Conservation (phyloP, 2,113 vertebrate species). For the Pithys albifrons region DNA sequence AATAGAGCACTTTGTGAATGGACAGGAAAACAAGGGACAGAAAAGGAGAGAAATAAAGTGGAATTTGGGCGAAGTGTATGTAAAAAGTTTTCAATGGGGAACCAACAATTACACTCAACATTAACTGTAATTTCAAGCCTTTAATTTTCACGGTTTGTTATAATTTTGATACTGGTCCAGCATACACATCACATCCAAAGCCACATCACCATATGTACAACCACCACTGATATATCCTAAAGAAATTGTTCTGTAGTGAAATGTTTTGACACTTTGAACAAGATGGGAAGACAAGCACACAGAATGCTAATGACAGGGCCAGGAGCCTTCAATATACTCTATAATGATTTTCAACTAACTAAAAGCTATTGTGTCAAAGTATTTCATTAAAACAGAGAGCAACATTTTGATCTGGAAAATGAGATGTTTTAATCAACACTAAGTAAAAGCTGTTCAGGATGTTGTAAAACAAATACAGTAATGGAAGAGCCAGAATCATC, state of each 20-base stretch:
- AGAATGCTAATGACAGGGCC: conserved; percentile 22
- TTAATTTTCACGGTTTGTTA: background rate
- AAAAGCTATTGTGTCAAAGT: conserved; percentile 22
- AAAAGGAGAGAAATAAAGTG: background rate
- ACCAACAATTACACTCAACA: background rate
- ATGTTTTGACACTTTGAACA: conserved; percentile 43
- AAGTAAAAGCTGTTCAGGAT: background rate
- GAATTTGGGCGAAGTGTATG: background rate
- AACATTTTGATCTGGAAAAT: conserved; percentile 16
- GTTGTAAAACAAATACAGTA: conserved; percentile 1
- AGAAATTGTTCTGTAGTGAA: background rate
- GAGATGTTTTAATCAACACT: conserved; percentile 26
- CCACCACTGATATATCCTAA: background rate
- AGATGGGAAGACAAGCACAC: background rate
- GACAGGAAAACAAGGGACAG: background rate
- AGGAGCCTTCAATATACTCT: background rate
- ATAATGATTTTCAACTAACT: conserved; percentile 12
- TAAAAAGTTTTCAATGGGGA: background rate
- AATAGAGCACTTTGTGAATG: background rate
- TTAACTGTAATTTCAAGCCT: background rate
- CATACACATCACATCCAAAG: background rate
- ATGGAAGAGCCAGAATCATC: background rate
- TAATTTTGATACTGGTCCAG: background rate
- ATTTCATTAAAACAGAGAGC: conserved; percentile 44
- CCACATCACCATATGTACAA: background rate